Conservation (phyloP, 2,888 invertebrate genomes). For the Polydrusus pterygomalis region DNA sequence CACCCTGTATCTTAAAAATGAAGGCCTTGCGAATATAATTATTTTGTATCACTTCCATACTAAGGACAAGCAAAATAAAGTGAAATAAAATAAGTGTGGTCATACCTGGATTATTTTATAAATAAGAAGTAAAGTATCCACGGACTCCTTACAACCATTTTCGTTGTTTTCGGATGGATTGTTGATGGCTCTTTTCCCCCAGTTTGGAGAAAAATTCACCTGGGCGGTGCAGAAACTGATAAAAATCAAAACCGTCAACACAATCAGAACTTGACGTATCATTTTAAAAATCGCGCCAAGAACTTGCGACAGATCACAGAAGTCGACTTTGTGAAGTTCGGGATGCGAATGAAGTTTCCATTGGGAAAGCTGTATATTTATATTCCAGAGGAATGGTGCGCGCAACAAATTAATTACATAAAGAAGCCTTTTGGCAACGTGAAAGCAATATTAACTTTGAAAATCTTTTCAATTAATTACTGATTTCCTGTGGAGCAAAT, state of each 20-base stretch:
- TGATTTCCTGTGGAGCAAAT: slow-evolving; percentile 11
- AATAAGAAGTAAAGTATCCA: slow-evolving; percentile 75
- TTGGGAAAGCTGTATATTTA: slow-evolving; percentile 40
- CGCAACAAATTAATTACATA: slow-evolving; percentile 43
- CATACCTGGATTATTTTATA: slow-evolving; percentile 77
- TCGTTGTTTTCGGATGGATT: slow-evolving; percentile 61
- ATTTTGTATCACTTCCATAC: no score
- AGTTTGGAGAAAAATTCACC: slow-evolving; percentile 69
- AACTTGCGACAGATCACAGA: slow-evolving; percentile 1
- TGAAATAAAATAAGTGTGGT: background rate
- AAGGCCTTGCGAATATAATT: no score
- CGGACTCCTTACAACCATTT: slow-evolving; percentile 73
- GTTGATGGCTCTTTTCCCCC: slow-evolving; percentile 66
- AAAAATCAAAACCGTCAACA: slow-evolving; percentile 34
- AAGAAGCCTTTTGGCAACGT: slow-evolving; percentile 43
- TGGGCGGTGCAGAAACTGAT: slow-evolving; percentile 65
- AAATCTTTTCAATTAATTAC: slow-evolving; percentile 15
- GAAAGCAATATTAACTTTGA: slow-evolving; percentile 21
- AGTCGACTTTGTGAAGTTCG: slow-evolving; percentile 26
- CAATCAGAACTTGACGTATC: slow-evolving; percentile 42
- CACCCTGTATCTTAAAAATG: no score
- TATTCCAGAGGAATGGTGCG: slow-evolving; percentile 47
- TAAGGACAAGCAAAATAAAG: no score
- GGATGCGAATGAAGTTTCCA: slow-evolving; percentile 38
- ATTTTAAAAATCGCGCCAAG: slow-evolving; percentile 32